These are phyloP conservation scores for Noturus placidus DNA, from an alignment of 2,113 vertebrate genomes.

Conservation along the genomic window DNA sequence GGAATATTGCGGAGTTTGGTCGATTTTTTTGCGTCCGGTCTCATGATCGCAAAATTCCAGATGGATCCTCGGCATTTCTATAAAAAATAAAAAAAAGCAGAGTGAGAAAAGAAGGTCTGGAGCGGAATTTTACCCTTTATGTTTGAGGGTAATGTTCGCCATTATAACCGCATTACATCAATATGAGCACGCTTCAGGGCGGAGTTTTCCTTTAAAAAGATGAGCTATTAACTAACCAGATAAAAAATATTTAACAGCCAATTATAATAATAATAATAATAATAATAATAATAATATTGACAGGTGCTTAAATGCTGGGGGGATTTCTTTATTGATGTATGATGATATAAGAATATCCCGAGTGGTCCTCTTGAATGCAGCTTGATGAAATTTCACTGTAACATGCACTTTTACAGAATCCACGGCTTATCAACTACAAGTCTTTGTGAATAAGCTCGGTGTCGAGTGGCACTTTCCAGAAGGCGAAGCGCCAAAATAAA, in stretches of 20 bases:
- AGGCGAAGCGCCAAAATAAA: not conserved
- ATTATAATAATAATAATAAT: not conserved
- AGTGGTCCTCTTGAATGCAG: not conserved
- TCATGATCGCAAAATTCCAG: no score
- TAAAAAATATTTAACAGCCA: not conserved
- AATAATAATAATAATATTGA: not conserved
- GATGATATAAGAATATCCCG: not conserved
- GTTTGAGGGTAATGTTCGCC: not conserved
- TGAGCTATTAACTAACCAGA: no score
- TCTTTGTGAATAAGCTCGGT: not conserved
- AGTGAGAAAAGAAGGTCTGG: not conserved
- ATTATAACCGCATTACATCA: not conserved
- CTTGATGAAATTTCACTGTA: no score
- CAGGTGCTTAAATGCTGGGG: slow-evolving; percentile 13
- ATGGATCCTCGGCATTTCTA: not conserved
- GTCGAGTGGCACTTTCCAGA: not conserved
- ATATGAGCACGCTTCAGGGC: not conserved
- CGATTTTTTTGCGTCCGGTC: no score
- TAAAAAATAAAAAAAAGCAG: not conserved
- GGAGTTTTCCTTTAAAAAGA: not conserved
- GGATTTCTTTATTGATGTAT: not conserved
- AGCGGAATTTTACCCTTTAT: not conserved
- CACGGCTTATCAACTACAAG: slow-evolving; percentile 1
- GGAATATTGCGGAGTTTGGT: no score
- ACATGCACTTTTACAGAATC: slow-evolving; percentile 20